These are phyloP conservation scores for Ips nitidus DNA, from an alignment of 1,140 invertebrate genomes.

Conservation along the genomic window DNA sequence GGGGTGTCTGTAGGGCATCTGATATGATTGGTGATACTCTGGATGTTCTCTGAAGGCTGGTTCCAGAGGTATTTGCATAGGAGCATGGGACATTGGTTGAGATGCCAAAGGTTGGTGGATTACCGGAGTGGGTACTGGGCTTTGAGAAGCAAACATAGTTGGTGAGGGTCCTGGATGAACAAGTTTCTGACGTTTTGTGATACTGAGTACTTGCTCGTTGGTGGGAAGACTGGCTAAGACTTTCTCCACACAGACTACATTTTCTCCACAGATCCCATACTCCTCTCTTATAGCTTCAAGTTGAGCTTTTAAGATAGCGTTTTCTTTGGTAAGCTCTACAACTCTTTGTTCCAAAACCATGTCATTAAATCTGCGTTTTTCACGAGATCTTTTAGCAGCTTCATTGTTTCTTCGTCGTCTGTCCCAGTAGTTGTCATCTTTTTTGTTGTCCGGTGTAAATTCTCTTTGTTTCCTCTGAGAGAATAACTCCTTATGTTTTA, in stretches of 20 bases:
- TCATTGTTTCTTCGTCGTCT: slow-evolving; percentile 93
- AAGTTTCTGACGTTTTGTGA: slow-evolving; percentile 78
- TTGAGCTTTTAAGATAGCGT: slow-evolving; percentile 89
- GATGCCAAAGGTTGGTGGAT: slow-evolving; percentile 63
- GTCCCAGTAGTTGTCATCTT: slow-evolving; percentile 98
- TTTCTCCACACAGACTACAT: slow-evolving; percentile 82
- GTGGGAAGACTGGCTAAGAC: slow-evolving; percentile 80
- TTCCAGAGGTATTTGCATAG: slow-evolving; percentile 45
- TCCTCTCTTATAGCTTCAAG: slow-evolving; percentile 91
- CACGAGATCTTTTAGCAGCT: slow-evolving; percentile 90
- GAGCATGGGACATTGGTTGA: slow-evolving; percentile 50
- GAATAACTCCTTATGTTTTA: slow-evolving; percentile 75
- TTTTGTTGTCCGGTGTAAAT: slow-evolving; percentile 95
- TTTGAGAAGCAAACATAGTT: slow-evolving; percentile 61
- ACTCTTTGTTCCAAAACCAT: slow-evolving; percentile 95
- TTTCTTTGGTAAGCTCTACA: slow-evolving; percentile 92
- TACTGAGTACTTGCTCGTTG: slow-evolving; percentile 78
- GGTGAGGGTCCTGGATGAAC: slow-evolving; percentile 50
- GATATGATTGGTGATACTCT: slow-evolving; percentile 46
- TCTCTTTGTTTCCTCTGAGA: slow-evolving; percentile 90
- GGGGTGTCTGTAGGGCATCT: slow-evolving; percentile 44
- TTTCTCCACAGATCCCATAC: slow-evolving; percentile 86
- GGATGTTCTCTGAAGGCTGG: slow-evolving; percentile 48
- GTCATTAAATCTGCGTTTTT: slow-evolving; percentile 94
- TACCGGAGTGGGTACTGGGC: slow-evolving; percentile 67